Percentiles rank a stretch among this genome's conserved stretches.
phyloP scores from a whole-genome alignment of 2,888 invertebrate species.

The Dugesia japonica region DNA sequence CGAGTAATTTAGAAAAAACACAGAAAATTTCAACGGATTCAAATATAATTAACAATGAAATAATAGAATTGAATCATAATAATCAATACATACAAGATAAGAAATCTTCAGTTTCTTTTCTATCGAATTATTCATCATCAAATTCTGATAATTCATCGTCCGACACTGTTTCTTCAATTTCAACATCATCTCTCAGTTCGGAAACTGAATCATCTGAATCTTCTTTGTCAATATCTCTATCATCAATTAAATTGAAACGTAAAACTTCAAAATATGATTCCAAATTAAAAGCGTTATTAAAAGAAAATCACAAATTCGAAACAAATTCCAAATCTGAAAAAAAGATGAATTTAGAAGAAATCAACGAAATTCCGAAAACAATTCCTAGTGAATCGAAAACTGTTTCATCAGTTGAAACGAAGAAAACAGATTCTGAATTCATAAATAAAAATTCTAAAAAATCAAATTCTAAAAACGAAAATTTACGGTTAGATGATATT shows the following conservation, averaged over 20 bases:
- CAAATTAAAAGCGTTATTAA: neutral
- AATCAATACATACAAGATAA: too few species aligned
- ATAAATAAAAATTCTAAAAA: too few species aligned
- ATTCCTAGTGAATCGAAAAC: too few species aligned
- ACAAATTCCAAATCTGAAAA: neutral
- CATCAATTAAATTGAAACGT: neutral
- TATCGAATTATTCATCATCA: neutral
- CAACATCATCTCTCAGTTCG: neutral
- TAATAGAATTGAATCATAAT: too few species aligned
- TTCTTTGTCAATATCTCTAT: neutral
- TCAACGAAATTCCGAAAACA: too few species aligned
- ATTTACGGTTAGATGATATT: too few species aligned
- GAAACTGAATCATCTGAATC: neutral
- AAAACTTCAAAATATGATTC: neutral
- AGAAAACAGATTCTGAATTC: too few species aligned
- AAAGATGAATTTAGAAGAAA: too few species aligned
- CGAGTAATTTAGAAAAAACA: neutral
- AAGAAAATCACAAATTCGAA: neutral
- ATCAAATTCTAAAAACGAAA: too few species aligned
- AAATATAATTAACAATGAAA: neutral
- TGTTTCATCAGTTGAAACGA: too few species aligned
- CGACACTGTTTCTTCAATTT: neutral
- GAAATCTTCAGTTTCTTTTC: too few species aligned
- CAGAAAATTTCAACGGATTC: neutral
- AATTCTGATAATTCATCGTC: neutral